These are phyloP conservation scores for Melanotaenia parkinsoni DNA, from an alignment of 2,797 vertebrate genomes.

Conservation along the genomic window DNA sequence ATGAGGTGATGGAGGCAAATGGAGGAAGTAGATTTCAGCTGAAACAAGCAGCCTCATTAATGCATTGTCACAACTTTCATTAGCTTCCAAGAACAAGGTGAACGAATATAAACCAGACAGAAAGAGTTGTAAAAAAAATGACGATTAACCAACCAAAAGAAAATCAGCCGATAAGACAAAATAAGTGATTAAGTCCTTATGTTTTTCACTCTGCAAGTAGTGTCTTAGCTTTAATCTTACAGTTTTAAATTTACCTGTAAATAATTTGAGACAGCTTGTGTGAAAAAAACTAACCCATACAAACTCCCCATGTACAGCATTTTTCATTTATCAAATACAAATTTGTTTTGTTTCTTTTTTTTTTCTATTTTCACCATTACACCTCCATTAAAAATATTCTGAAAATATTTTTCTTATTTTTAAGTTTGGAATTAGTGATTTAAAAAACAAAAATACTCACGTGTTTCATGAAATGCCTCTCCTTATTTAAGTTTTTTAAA, in stretches of 20 bases:
- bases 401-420: conserved; percentile 5
- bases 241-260: conserved; percentile 59
- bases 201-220: conserved; percentile 30
- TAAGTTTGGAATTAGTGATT: background rate
- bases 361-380: background rate
- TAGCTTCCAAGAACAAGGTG: conserved; percentile 84
- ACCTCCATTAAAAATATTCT: background rate
- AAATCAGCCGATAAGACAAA: conserved; percentile 47
- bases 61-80: conserved; percentile 90
- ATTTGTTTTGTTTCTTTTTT: background rate
- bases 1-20: conserved; percentile 59
- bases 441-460: background rate
- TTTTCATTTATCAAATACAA: background rate
- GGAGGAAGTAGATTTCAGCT: conserved; percentile 75
- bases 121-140: conserved; percentile 65
- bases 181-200: conserved; percentile 15
- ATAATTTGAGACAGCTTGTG: conserved; percentile 59
- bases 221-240: conserved; percentile 34
- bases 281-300: conserved; percentile 44
- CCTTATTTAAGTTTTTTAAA: conserved; percentile 7
- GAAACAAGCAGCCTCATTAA: conserved; percentile 90
- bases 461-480: background rate
- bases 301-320: conserved; percentile 18
- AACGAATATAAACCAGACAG: conserved; percentile 82
- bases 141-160: conserved; percentile 44